Conservation (phyloP, 2,888 invertebrate genomes). For the Tipula lateralis region DNA sequence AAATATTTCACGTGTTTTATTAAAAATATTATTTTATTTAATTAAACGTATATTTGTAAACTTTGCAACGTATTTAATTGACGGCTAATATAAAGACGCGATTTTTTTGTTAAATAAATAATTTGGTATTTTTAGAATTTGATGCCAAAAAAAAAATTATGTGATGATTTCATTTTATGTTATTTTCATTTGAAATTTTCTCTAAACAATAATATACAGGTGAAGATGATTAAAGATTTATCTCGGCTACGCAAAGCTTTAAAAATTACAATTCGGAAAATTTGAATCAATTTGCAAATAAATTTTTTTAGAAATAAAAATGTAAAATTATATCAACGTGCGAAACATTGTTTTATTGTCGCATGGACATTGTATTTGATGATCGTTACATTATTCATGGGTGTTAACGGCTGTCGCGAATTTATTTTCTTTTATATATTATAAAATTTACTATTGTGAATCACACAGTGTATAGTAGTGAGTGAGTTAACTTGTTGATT, state of each 20-base stretch:
- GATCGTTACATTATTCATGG: background rate
- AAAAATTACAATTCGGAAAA: background rate
- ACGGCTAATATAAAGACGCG: background rate
- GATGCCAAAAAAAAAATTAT: background rate
- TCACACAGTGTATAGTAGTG: background rate
- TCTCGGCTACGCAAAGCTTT: background rate
- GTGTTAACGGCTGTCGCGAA: background rate
- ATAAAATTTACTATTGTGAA: background rate
- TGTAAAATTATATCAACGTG: background rate
- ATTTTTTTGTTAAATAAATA: background rate
- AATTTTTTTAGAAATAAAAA: too few species aligned
- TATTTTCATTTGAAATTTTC: background rate
- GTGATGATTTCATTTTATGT: background rate
- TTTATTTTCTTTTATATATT: background rate
- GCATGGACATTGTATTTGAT: background rate
- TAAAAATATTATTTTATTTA: background rate
- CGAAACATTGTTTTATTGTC: background rate
- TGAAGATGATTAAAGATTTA: background rate
- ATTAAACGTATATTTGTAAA: conserved; percentile 1
- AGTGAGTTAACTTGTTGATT: background rate
- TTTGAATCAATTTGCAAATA: background rate
- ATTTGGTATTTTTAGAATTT: background rate
- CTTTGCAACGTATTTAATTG: background rate
- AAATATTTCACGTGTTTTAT: background rate
- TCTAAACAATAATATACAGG: background rate